Conservation (phyloP, 2,888 invertebrate genomes). For the Megastigmus dorsalis region DNA sequence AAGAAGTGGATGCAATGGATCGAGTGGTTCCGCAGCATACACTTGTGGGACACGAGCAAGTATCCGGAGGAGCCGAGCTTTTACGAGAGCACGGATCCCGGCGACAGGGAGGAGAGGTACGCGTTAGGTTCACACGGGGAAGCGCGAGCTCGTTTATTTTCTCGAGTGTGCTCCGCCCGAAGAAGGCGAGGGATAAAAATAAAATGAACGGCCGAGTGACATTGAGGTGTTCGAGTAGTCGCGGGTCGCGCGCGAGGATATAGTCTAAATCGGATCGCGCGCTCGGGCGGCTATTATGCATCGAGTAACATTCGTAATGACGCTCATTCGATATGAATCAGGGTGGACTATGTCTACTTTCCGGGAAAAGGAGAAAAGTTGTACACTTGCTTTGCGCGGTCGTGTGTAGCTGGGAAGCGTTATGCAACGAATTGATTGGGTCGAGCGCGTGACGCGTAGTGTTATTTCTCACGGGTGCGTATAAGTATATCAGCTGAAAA, state of each 20-base stretch:
- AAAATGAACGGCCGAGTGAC: neutral
- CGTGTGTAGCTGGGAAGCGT: too few relatives aligned
- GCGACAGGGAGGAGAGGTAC: conserved; percentile 88
- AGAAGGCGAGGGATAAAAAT: neutral
- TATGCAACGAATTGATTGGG: conserved; percentile 15
- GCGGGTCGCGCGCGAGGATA: neutral
- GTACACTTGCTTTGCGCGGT: neutral
- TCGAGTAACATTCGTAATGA: neutral
- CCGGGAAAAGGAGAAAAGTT: neutral
- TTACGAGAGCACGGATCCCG: conserved; percentile 82
- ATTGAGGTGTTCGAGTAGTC: conserved; percentile 27
- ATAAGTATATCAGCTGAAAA: too few relatives aligned
- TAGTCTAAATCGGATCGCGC: conserved; percentile 16
- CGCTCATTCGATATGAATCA: conserved; percentile 22
- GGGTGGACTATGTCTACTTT: neutral
- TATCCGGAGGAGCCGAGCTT: conserved; percentile 85
- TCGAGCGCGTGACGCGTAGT: too few relatives aligned
- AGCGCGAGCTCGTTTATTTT: neutral
- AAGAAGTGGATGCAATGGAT: conserved; percentile 68
- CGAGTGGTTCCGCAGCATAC: conserved; percentile 77
- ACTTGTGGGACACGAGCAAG: conserved; percentile 78
- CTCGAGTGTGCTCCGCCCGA: neutral
- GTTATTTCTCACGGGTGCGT: neutral
- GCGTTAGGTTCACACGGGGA: conserved; percentile 45
- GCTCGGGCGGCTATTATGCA: neutral